phyloP scores from a whole-genome alignment of 2,113 vertebrate species.

The Empidonax traillii region DNA sequence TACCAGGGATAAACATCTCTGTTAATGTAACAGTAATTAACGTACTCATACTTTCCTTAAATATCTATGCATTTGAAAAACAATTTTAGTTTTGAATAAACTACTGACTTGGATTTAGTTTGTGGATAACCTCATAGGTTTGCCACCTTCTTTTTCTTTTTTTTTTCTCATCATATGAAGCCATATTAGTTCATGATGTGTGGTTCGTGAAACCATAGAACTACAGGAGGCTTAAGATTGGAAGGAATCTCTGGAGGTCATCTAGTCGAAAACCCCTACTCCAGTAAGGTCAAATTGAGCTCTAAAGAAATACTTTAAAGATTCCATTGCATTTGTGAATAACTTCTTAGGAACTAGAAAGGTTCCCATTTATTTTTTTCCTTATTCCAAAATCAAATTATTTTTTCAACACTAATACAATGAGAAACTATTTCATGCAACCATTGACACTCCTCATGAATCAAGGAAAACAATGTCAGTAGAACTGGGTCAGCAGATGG shows the following conservation, averaged over 20 bases:
- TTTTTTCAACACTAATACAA: background rate
- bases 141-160: background rate
- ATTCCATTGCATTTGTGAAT: background rate
- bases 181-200: background rate
- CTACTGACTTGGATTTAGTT: background rate
- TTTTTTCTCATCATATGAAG: background rate
- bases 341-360: background rate
- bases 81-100: background rate
- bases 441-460: background rate
- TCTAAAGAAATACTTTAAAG: background rate
- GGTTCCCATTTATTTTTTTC: background rate
- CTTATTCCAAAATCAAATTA: background rate
- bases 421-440: background rate
- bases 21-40: background rate
- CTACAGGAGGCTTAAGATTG: background rate
- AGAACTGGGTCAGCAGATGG: background rate
- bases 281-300: background rate
- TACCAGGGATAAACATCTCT: background rate
- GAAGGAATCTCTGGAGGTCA: background rate
- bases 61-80: background rate
- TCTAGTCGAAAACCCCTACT: background rate
- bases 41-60: slow-evolving; percentile 16
- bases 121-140: background rate
- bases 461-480: background rate
- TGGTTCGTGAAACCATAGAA: background rate